phyloP scores from a whole-genome alignment of 2,113 vertebrate species.

The Potamarius usumacintae region DNA sequence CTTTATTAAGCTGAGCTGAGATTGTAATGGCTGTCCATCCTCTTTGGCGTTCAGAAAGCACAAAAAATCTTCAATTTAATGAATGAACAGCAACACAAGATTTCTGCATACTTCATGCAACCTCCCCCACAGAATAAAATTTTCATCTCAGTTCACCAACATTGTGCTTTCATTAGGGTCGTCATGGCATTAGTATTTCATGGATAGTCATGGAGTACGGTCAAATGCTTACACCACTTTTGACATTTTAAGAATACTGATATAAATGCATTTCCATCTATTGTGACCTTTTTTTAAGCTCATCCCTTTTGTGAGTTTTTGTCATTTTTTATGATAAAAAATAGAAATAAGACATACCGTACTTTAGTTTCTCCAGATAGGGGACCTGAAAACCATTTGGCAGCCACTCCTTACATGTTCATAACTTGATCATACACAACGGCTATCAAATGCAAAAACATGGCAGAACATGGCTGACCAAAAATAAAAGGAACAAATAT shows the following conservation, averaged over 20 bases:
- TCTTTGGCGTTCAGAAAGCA: not conserved
- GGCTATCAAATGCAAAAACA: not conserved
- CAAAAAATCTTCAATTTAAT: not conserved
- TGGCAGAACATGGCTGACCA: not conserved
- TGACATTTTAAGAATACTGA: too few relatives aligned
- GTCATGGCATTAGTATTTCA: not conserved
- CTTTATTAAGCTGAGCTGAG: conserved; percentile 34
- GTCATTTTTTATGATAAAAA: too few relatives aligned
- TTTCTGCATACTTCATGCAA: not conserved
- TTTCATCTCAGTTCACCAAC: not conserved
- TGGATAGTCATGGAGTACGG: not conserved
- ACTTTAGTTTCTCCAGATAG: too few relatives aligned
- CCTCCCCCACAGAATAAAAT: too few relatives aligned
- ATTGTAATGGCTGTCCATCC: conserved; percentile 19
- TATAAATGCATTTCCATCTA: too few relatives aligned
- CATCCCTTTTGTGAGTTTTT: too few relatives aligned
- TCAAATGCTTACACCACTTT: not conserved
- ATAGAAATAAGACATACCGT: too few relatives aligned
- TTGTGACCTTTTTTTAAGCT: too few relatives aligned
- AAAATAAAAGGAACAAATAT: too few relatives aligned
- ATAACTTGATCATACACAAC: too few relatives aligned
- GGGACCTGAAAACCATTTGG: not conserved
- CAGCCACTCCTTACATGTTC: not conserved
- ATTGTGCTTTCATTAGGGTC: too few relatives aligned
- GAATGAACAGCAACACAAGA: not conserved